Evolutionary conservation across 2,113 vertebrate species (phyloP), one percentile per base, ranked within the genome.

Genomic region (Calidris pugnax): DNA sequence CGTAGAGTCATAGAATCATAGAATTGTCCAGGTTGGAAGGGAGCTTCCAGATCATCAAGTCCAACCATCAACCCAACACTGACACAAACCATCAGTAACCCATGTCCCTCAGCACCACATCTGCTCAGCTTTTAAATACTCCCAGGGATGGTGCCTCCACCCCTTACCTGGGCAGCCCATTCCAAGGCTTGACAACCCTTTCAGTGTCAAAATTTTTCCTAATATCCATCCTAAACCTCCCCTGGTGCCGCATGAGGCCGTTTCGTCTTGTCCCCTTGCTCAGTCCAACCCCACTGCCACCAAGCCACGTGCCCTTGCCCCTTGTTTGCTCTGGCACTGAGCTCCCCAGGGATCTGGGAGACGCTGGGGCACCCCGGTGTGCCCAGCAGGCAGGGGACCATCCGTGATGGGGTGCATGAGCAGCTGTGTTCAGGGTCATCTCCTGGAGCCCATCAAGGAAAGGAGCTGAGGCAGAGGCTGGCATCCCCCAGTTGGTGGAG

Each of bases 381-480:
- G 59, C 78, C 56, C 0, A 1, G 27, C 47, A 51, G 32, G 45
- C 55, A 37, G 47, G 27, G 35, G 5, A 47, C 12, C 32, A 14
- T 9, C 19, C 2, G 14, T 2, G 0, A 3, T 15, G 47, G 37
- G 33, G 28, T 20, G 67, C 26, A 86, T 67, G 56, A 72, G n/a
- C 55, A 56, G 45, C 50, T 11, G 37, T 12, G 28, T 32, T 62
- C 48, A 28, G 57, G 16, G 50, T 41, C 62, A 53, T 62, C 50
- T 9, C 12, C 26, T 14, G 14, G 9, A 41, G 45, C 39, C 32
- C 1, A 0, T 2, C 1, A 11, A 21, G 50, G 2, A 50, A 33
- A 68, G 90, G 27, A 60, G 33, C 22, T 2, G 1, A 67, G 66
- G 62, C 2, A 2, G 63, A 72, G 22, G n/a, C 27, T 20, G 55